These are phyloP conservation scores for honey bee (Apis mellifera) DNA, from an alignment of 1,140 invertebrate genomes.

Conservation along the genomic window Amel_HAv3.1 CM009932.2:9832501-9833000, in stretches of 20 bases:
- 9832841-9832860: slow-evolving; percentile 33
- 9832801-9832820: slow-evolving; percentile 52
- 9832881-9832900: slow-evolving; percentile 30
- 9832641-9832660: neutral
- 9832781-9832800: slow-evolving; percentile 22
- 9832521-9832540: neutral
- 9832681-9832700: neutral
- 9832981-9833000: no score
- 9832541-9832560: no score
- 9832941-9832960: neutral
- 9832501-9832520: neutral
- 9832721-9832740: slow-evolving; percentile 16
- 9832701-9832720: slow-evolving; percentile 20
- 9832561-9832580: neutral
- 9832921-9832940: neutral
- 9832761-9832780: slow-evolving; percentile 45
- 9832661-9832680: no score
- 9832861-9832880: slow-evolving; percentile 18
- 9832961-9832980: no score
- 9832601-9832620: no score
- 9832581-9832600: neutral
- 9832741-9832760: slow-evolving; percentile 26
- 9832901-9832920: slow-evolving; percentile 39
- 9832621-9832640: neutral
- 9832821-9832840: slow-evolving; percentile 46